Conservation (phyloP, 2,888 invertebrate species). For the Iphiclides podalirius region DNA sequence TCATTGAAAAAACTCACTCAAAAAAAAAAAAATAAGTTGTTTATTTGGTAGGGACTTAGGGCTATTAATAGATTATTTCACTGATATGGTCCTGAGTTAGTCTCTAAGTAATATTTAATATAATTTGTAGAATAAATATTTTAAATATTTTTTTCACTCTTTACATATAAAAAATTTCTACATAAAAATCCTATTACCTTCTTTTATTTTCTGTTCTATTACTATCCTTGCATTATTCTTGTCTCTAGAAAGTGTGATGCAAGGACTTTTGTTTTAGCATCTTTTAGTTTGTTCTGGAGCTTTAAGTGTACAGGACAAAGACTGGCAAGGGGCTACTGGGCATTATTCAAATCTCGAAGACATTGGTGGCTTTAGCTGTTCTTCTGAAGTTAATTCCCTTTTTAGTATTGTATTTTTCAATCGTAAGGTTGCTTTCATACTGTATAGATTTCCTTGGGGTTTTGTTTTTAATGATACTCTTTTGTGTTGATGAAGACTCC, state of each 20-base stretch:
- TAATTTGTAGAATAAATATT: too few species aligned
- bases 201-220: constrained; percentile 63
- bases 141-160: too few species aligned
- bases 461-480: constrained; percentile 19
- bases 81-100: too few species aligned
- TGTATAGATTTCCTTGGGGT: constrained; percentile 31
- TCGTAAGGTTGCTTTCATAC: constrained; percentile 28
- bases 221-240: constrained; percentile 81
- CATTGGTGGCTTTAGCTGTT: constrained; percentile 57
- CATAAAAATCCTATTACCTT: constrained; percentile 44
- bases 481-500: not conserved
- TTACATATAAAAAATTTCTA: too few species aligned
- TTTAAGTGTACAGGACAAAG: constrained; percentile 28
- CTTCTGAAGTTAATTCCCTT: constrained; percentile 62
- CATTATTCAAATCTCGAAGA: constrained; percentile 17
- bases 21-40: too few species aligned
- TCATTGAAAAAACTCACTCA: too few species aligned
- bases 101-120: too few species aligned
- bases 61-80: too few species aligned
- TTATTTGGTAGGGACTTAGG: too few species aligned
- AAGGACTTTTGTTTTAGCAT: constrained; percentile 59
- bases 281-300: constrained; percentile 54
- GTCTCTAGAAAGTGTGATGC: constrained; percentile 80
- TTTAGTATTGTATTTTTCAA: constrained; percentile 48
- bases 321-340: too few species aligned